Percentiles rank a stretch among this genome's conserved stretches.
phyloP scores from a whole-genome alignment of 1,140 invertebrate genomes.

The Oscheius sp. region DNA sequence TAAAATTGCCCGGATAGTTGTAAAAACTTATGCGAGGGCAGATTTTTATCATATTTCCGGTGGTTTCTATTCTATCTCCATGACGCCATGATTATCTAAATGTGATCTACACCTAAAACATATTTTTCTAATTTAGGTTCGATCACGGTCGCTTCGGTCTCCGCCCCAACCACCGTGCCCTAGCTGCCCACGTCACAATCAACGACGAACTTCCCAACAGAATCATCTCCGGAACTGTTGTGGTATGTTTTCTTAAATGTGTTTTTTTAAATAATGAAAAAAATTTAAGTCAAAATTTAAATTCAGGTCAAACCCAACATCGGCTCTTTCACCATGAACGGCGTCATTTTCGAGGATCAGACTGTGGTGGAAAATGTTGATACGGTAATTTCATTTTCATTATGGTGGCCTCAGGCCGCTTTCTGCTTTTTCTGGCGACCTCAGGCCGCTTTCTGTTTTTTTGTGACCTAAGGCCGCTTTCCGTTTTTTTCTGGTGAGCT shows the following conservation, averaged over 20 bases:
- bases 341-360: slow-evolving; percentile 62
- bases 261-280: slow-evolving; percentile 28
- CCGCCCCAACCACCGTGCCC: slow-evolving; percentile 62
- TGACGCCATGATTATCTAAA: neutral
- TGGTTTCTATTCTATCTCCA: slow-evolving; percentile 10
- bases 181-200: slow-evolving; percentile 63
- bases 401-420: no score
- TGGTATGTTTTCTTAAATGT: slow-evolving; percentile 47
- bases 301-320: slow-evolving; percentile 61
- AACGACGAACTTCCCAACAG: slow-evolving; percentile 67
- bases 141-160: slow-evolving; percentile 63
- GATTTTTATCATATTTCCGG: neutral
- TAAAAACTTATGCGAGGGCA: no score
- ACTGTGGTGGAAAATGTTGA: slow-evolving; percentile 41
- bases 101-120: neutral
- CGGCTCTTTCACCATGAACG: slow-evolving; percentile 53
- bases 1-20: no score
- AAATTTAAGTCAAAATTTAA: no score
- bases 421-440: no score
- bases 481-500: no score
- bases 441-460: no score
- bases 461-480: no score
- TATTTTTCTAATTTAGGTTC: slow-evolving; percentile 50
- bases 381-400: slow-evolving; percentile 22
- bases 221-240: slow-evolving; percentile 63